These are phyloP conservation scores for Pseudorhiza aurosa DNA, from an alignment of 30 jellyfish, hydroid and myxozoan genomes.

Conservation along the genomic window DNA sequence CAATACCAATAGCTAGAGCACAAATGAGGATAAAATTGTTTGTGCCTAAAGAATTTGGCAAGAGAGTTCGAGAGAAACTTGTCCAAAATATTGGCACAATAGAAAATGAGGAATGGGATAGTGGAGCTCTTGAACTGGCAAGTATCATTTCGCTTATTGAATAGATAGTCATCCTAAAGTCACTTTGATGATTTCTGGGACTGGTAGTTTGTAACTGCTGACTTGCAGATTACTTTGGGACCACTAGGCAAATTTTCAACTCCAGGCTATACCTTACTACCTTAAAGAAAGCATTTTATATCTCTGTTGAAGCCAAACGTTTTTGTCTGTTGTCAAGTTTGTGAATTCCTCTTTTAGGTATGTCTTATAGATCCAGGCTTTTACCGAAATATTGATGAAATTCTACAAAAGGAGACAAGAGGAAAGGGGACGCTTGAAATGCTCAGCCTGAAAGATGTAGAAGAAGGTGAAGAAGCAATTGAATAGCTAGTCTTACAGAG, in stretches of 20 bases:
- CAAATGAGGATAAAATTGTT: conserved; percentile 84
- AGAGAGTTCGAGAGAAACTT: conserved; percentile 77
- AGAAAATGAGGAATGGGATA: conserved; percentile 95
- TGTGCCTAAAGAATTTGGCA: conserved; percentile 81
- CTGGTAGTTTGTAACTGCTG: too few species aligned
- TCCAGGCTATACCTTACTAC: too few species aligned
- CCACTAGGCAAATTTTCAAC: too few species aligned
- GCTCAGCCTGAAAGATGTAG: conserved; percentile 81
- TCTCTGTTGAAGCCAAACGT: too few species aligned
- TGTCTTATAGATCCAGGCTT: conserved; percentile 93
- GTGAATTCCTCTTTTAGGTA: conserved; percentile 57
- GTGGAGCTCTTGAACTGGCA: conserved; percentile 93
- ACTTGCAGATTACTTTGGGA: too few species aligned
- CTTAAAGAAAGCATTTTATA: too few species aligned
- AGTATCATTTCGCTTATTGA: too few species aligned
- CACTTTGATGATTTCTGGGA: too few species aligned
- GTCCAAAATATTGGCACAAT: conserved; percentile 57
- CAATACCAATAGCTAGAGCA: conserved; percentile 95
- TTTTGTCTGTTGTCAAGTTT: too few species aligned
- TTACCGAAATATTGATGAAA: conserved; percentile 87
- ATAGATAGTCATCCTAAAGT: too few species aligned
- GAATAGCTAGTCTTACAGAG: conserved; percentile 39
- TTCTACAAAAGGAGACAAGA: conserved; percentile 74
- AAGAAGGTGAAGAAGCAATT: conserved; percentile 94
- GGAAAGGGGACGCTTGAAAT: conserved; percentile 93